phyloP scores from a whole-genome alignment of 2,888 invertebrate genomes.

The Mesorhabditis spiculigera region DNA sequence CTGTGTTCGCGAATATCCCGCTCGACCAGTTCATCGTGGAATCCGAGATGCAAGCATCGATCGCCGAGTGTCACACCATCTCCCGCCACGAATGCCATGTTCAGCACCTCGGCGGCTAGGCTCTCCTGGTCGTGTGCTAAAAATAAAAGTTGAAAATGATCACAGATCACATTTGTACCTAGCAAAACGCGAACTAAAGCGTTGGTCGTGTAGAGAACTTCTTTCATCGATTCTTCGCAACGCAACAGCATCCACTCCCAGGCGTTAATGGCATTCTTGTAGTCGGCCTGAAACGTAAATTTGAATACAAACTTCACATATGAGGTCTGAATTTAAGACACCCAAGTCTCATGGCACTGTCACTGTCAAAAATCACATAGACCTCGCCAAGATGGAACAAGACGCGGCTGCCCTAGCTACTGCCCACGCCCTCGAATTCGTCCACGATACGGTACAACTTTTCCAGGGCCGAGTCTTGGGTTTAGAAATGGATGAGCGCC shows the following conservation, averaged over 20 bases:
- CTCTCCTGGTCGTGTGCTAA: slow-evolving; percentile 3
- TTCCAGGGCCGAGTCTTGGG: no score
- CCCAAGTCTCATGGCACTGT: no score
- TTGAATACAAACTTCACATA: no score
- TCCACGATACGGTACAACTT: no score
- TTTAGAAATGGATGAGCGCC: no score
- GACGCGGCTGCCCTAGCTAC: no score
- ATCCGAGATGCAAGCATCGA: not conserved
- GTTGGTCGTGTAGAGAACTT: not conserved
- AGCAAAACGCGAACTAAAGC: slow-evolving; percentile 1
- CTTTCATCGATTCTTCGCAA: not conserved
- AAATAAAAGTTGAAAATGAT: not conserved
- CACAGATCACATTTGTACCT: not conserved
- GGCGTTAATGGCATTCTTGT: slow-evolving; percentile 1
- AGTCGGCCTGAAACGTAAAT: not conserved
- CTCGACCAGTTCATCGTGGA: not conserved
- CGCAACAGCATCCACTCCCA: not conserved
- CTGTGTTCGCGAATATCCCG: not conserved
- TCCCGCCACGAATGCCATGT: not conserved
- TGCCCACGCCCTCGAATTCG: no score
- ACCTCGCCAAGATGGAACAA: no score
- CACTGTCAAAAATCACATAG: no score
- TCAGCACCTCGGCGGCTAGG: not conserved
- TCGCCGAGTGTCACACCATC: not conserved
- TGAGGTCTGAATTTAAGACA: no score